phyloP scores from a whole-genome alignment of 35 echinoderm and acorn worm species.

The Heliocidaris erythrogramma region DNA sequence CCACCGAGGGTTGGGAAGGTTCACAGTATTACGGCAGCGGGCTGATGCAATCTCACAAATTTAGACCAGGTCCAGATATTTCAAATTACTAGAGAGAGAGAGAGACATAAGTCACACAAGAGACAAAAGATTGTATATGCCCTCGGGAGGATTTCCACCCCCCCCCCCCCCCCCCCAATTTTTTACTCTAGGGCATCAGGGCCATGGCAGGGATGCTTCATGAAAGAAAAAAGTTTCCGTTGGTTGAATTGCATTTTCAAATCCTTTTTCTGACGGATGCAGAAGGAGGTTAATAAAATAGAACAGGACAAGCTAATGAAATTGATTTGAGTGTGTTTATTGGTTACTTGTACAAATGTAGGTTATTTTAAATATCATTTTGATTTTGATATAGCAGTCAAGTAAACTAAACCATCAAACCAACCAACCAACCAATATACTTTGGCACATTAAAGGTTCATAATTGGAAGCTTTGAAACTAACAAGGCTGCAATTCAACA shows the following conservation, averaged over 20 bases:
- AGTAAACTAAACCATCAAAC: too few species aligned
- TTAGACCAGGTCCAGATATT: neutral
- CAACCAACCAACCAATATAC: neutral
- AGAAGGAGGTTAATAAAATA: too few species aligned
- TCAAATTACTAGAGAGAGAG: neutral
- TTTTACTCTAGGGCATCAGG: neutral
- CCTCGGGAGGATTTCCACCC: neutral
- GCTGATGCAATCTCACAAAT: neutral
- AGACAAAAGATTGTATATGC: neutral
- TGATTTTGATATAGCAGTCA: neutral
- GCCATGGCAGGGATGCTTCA: neutral
- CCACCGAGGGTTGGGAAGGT: neutral
- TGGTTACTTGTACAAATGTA: neutral
- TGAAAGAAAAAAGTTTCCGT: neutral
- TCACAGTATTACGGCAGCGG: neutral
- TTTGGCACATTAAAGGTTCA: neutral
- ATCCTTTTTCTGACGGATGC: neutral
- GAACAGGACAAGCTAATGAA: neutral
- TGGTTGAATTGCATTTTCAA: neutral
- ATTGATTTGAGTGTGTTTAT: neutral
- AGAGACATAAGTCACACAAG: neutral
- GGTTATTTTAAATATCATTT: neutral
- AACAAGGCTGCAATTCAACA: neutral
- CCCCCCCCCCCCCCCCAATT: neutral
- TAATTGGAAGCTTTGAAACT: neutral